Conservation (phyloP, 2,113 vertebrate species). For the Fulica atra region DNA sequence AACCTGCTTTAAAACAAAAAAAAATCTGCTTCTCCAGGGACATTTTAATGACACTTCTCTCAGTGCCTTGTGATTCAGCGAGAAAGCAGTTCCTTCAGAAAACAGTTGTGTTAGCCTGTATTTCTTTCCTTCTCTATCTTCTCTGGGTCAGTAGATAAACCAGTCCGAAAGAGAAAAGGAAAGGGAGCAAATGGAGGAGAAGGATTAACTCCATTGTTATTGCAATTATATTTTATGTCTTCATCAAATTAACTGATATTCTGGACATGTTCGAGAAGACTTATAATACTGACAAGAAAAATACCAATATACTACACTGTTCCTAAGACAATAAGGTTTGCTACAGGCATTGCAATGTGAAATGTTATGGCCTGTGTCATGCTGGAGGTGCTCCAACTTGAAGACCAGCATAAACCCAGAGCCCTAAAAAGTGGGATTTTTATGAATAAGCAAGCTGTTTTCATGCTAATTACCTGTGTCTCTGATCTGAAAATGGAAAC, state of each 20-base stretch:
- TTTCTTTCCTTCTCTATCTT: neutral
- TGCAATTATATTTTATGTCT: neutral
- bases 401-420: neutral
- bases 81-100: neutral
- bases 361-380: neutral
- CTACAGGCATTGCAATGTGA: neutral
- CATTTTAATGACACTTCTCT: neutral
- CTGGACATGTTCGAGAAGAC: neutral
- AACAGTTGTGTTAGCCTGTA: rapidly evolving
- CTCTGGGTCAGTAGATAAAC: neutral
- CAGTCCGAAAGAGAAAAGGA: neutral
- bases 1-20: neutral
- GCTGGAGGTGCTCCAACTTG: neutral
- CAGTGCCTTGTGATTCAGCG: neutral
- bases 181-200: neutral
- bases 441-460: neutral
- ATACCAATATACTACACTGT: too few relatives aligned
- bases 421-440: neutral
- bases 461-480: neutral
- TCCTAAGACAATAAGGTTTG: neutral
- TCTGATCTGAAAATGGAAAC: neutral
- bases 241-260: neutral
- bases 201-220: neutral
- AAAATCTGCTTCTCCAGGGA: rapidly evolving
- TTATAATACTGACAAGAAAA: neutral